These are phyloP conservation scores for Mallateleia sp. DNA, from an alignment of 2,888 invertebrate genomes.

Conservation along the genomic window DNA sequence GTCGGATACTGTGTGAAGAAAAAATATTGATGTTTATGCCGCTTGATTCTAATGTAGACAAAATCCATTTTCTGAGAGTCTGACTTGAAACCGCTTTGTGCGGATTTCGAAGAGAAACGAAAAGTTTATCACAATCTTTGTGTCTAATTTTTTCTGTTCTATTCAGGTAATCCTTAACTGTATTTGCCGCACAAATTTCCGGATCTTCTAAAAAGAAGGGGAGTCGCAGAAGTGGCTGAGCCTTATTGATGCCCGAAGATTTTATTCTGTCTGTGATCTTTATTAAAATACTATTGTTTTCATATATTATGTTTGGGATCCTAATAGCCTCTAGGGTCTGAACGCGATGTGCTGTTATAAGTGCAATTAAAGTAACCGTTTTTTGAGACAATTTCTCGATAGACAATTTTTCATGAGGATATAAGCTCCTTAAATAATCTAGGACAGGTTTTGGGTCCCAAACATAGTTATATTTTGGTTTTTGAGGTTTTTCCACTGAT, in stretches of 20 bases:
- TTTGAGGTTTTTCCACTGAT: slow-evolving; percentile 13
- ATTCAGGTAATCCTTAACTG: neutral
- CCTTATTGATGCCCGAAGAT: slow-evolving; percentile 9
- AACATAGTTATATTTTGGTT: slow-evolving; percentile 25
- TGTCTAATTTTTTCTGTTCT: slow-evolving; percentile 6
- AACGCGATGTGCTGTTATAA: slow-evolving; percentile 24
- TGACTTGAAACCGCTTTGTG: too few relatives aligned
- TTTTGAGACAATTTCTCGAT: slow-evolving; percentile 21
- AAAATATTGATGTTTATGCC: too few relatives aligned
- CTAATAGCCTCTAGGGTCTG: slow-evolving; percentile 24
- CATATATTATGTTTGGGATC: slow-evolving; percentile 3
- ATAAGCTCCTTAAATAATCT: neutral
- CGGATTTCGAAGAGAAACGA: too few relatives aligned
- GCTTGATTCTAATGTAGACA: too few relatives aligned
- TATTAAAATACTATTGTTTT: neutral
- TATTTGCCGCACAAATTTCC: slow-evolving; percentile 6
- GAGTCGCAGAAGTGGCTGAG: slow-evolving; percentile 2
- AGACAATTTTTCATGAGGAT: slow-evolving; percentile 9
- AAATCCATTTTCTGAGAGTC: too few relatives aligned
- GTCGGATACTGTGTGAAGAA: too few relatives aligned
- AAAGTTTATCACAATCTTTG: neutral
- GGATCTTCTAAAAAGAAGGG: slow-evolving; percentile 20
- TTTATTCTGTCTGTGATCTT: slow-evolving; percentile 10
- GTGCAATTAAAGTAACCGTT: slow-evolving; percentile 9
- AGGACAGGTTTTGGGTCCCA: slow-evolving; percentile 34